Evolutionary conservation across 2,888 invertebrate genomes (phyloP).

Genomic region (Spicauda simplicius): DNA sequence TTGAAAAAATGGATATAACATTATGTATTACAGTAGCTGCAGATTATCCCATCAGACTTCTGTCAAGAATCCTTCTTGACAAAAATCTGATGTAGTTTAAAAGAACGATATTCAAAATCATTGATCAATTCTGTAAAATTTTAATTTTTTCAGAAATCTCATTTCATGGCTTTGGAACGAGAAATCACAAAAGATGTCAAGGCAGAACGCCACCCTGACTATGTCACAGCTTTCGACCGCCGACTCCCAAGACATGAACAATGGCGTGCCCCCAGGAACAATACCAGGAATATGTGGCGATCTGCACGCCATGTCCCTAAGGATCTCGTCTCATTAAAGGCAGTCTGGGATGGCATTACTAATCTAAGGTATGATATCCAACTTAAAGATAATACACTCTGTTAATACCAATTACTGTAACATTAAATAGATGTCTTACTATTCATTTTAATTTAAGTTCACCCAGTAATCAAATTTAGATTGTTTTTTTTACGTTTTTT

Average conservation of each 20-base stretch:
- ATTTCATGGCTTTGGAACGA: conserved; percentile 60
- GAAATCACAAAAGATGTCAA: conserved; percentile 78
- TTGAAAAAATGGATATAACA: no score
- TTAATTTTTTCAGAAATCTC: conserved; percentile 56
- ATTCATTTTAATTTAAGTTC: no score
- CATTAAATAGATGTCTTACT: no score
- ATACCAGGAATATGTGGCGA: conserved; percentile 83
- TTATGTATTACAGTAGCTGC: no score
- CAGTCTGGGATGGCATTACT: conserved; percentile 87
- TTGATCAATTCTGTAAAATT: background rate
- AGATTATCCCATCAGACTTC: no score
- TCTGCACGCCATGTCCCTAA: conserved; percentile 82
- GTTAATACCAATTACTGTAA: no score
- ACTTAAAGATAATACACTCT: no score
- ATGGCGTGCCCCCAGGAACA: conserved; percentile 78
- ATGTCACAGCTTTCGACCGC: conserved; percentile 75
- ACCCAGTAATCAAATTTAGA: no score
- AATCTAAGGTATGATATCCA: conserved; percentile 73
- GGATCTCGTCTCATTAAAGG: conserved; percentile 85
- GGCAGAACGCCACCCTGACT: conserved; percentile 68
- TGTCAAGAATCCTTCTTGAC: no score
- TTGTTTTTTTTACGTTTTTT: no score
- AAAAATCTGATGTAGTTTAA: no score
- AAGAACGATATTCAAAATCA: background rate
- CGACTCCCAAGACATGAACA: conserved; percentile 74